Evolutionary conservation across 2,113 vertebrate genomes (phyloP), one percentile per base, ranked within the genome.

Genomic region (Callipepla californica): DNA sequence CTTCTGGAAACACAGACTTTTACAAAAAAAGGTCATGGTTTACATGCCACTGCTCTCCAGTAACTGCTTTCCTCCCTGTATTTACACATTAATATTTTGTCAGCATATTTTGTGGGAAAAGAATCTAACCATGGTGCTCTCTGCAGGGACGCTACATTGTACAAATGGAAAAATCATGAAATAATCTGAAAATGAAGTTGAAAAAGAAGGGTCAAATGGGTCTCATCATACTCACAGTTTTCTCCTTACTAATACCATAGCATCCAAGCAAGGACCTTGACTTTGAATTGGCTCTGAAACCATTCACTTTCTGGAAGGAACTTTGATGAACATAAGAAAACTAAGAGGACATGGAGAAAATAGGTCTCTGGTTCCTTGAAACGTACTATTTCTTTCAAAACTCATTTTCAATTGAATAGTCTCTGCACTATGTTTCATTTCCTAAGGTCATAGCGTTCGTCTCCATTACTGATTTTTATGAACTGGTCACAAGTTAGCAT

Each of bases 1-100:
- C 67, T 88, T 78, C 76, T 78, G 55, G 58, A 92, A 91, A 85
- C 44, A 16, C 20, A 76, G 59, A 34, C 7, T 63, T 70, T 22
- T 72, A 72, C 36, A 55, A 19, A 80, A 57, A 68, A 51, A 63
- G 12, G 11, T 67, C 18, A 73, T 11, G 19, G 14, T 55, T 85
- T 90, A 47, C 14, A 44, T 59, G 23, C 4, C 7, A 14, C 53
- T 68, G 76, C 59, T 68, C 59, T 45, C 21, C 34, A 50, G 9
- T 4, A 55, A 10, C 16, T 84, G 7, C 22, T 59, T 73, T n/a
- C 6, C 15, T 76, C 13, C 18, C 23, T 58, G 30, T 55, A 28
- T 53, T 74, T 80, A 55, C n/a, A 90, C 48, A 87, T 34, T 13
- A 91, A 16, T 38, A 79, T 57, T 79, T 86, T 70, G 4, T 36